A percentile compares a stretch with the other conserved stretches of the same genome.
Conservation (phyloP, 2,888 invertebrate species). For the Boloria selene region DNA sequence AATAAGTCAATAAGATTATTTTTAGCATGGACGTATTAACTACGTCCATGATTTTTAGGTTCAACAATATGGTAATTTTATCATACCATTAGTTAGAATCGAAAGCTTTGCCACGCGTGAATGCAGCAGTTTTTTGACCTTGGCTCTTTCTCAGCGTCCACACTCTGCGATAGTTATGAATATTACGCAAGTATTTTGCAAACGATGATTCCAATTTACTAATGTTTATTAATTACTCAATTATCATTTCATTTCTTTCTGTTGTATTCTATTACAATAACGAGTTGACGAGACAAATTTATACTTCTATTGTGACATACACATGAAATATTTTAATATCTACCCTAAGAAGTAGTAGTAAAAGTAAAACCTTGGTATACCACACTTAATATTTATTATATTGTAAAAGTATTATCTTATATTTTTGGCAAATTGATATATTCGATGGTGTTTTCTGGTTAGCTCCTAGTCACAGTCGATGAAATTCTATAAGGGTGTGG, state of each 20-base stretch:
- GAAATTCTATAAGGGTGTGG: constrained; percentile 39
- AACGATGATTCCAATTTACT: constrained; percentile 22
- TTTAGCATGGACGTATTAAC: too few relatives aligned
- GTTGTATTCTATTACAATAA: too few relatives aligned
- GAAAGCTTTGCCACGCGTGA: constrained; percentile 31
- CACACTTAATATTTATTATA: background rate
- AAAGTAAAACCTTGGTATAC: background rate
- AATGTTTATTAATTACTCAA: constrained; percentile 7
- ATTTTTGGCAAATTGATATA: background rate
- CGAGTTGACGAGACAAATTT: too few relatives aligned
- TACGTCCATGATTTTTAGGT: too few relatives aligned
- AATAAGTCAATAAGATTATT: background rate
- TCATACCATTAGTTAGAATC: constrained; percentile 11
- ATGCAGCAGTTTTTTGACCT: constrained; percentile 46
- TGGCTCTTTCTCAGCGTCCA: constrained; percentile 48
- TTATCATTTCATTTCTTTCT: too few relatives aligned
- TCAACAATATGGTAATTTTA: background rate
- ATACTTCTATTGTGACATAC: too few relatives aligned
- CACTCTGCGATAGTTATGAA: constrained; percentile 28
- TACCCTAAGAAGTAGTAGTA: background rate
- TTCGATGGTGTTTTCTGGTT: background rate
- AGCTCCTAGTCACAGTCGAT: constrained; percentile 21
- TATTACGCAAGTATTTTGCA: constrained; percentile 35
- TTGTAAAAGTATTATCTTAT: too few relatives aligned
- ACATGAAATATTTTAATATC: too few relatives aligned